phyloP scores from a whole-genome alignment of 2,797 vertebrate genomes.

The Argyrosomus regius region DNA sequence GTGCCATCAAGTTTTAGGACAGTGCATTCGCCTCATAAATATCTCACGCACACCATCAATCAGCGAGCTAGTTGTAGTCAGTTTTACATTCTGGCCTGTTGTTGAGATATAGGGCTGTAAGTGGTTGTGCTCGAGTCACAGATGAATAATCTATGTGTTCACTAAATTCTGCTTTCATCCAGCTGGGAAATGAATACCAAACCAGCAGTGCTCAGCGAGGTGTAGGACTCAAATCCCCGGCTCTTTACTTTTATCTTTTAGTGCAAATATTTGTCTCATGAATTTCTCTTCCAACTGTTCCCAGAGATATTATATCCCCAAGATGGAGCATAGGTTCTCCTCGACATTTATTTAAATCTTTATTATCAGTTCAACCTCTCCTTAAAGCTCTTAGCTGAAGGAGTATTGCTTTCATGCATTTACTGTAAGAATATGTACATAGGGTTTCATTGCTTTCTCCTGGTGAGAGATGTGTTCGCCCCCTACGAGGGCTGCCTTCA shows the following conservation, averaged over 20 bases:
- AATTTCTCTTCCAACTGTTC: conserved; percentile 75
- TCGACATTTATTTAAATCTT: conserved; percentile 77
- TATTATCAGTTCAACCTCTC: conserved; percentile 72
- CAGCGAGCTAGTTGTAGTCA: conserved; percentile 37
- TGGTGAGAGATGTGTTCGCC: conserved; percentile 46
- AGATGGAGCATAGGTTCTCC: conserved; percentile 68
- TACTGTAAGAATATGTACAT: conserved; percentile 54
- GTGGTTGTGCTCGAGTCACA: conserved; percentile 68
- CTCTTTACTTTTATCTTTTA: conserved; percentile 80
- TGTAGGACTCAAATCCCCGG: conserved; percentile 76
- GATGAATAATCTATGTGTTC: conserved; percentile 81
- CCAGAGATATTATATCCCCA: conserved; percentile 69
- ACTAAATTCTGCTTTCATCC: conserved; percentile 78
- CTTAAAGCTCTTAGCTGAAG: conserved; percentile 67
- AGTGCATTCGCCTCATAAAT: conserved; percentile 60
- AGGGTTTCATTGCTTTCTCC: conserved; percentile 31
- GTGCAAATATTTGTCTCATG: conserved; percentile 82
- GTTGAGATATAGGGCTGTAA: conserved; percentile 68
- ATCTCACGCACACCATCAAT: conserved; percentile 60
- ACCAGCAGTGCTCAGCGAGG: conserved; percentile 79
- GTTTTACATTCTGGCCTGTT: conserved; percentile 65
- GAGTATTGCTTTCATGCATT: conserved; percentile 59
- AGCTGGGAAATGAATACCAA: conserved; percentile 80
- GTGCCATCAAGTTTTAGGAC: conserved; percentile 53
- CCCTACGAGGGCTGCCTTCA: conserved; percentile 20